These are phyloP conservation scores for Bellardia pandia DNA, from an alignment of 2,888 invertebrate genomes.

Conservation along the genomic window DNA sequence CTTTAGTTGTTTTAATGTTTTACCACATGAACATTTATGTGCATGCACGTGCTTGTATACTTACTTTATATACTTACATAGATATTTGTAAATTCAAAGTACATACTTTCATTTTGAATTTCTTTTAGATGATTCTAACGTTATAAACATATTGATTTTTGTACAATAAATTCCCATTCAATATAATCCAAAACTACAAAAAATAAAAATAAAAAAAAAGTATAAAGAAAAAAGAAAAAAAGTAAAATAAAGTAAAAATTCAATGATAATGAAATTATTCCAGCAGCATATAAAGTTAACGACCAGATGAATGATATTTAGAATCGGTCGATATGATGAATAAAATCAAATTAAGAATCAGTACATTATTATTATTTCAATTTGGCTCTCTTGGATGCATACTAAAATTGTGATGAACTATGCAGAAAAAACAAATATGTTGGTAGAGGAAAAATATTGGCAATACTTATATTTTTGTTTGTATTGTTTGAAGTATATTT, in stretches of 20 bases:
- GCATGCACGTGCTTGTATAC: background rate
- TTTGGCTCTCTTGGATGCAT: conserved; percentile 37
- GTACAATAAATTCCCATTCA: conserved; percentile 57
- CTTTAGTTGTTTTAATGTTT: background rate
- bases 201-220: background rate
- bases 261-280: conserved; percentile 65
- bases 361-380: conserved; percentile 56
- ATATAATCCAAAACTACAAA: background rate
- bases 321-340: conserved; percentile 52
- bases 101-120: conserved; percentile 38
- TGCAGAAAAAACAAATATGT: background rate
- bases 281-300: conserved; percentile 57
- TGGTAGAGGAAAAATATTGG: background rate
- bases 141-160: conserved; percentile 56
- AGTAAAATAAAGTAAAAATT: conserved; percentile 32
- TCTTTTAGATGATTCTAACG: conserved; percentile 25
- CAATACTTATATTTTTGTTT: too few relatives aligned
- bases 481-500: too few relatives aligned
- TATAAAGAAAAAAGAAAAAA: background rate
- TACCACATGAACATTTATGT: background rate
- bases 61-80: background rate
- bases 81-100: conserved; percentile 48
- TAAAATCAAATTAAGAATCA: conserved; percentile 65
- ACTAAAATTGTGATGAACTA: background rate
- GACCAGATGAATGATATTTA: conserved; percentile 55